Evolutionary conservation across 1,140 invertebrate genomes (phyloP).

Genomic region (Pristionchus pacificus): DNA sequence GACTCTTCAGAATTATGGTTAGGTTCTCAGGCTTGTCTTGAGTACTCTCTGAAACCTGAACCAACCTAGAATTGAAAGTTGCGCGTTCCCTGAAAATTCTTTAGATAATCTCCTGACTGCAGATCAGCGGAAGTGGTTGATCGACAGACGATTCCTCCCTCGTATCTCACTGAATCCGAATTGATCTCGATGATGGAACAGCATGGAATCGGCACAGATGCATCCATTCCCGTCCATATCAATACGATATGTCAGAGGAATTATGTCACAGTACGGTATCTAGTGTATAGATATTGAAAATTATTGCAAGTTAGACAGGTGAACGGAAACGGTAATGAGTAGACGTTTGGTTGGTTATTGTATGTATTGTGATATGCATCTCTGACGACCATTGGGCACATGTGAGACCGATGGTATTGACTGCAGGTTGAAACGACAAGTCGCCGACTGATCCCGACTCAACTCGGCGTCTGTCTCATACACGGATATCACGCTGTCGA

Average conservation of each 20-base stretch:
- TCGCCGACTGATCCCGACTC: slow-evolving; percentile 57
- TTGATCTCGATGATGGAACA: slow-evolving; percentile 98
- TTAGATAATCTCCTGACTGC: too few relatives aligned
- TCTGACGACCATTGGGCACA: too few relatives aligned
- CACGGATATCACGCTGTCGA: slow-evolving; percentile 93
- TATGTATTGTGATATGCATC: background rate
- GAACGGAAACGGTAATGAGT: background rate
- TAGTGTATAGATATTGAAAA: slow-evolving; percentile 43
- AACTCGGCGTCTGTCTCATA: slow-evolving; percentile 86
- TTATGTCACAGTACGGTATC: slow-evolving; percentile 83
- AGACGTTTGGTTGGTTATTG: too few relatives aligned
- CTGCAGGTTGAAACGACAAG: slow-evolving; percentile 52
- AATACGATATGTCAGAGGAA: slow-evolving; percentile 97
- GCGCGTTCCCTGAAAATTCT: too few relatives aligned
- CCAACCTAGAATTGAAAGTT: too few relatives aligned
- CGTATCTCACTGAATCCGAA: slow-evolving; percentile 94
- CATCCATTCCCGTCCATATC: slow-evolving; percentile 98
- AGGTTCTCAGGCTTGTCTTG: too few relatives aligned
- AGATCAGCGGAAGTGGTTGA: slow-evolving; percentile 73
- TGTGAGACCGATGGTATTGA: too few relatives aligned
- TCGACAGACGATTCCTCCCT: slow-evolving; percentile 86
- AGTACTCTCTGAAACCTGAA: too few relatives aligned
- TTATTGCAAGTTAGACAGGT: slow-evolving; percentile 55
- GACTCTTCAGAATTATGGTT: too few relatives aligned
- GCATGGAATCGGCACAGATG: slow-evolving; percentile 97